Percentiles rank a stretch among this genome's conserved stretches.
Conservation (phyloP, 35 echinoderm and acorn worm species). For the Amphiura filiformis region DNA sequence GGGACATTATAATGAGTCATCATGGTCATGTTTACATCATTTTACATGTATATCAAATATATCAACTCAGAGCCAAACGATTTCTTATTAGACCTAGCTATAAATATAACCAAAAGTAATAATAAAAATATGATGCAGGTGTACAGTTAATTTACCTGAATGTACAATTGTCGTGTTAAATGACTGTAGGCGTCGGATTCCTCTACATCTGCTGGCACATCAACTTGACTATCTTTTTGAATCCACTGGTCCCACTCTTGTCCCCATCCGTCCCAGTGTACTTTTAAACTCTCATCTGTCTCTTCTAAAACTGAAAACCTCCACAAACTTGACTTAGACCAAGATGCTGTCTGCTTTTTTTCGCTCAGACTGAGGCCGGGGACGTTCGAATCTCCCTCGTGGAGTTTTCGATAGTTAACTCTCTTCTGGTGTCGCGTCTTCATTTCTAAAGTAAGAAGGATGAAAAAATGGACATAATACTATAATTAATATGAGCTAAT, state of each 20-base stretch:
- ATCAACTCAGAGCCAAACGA: no score
- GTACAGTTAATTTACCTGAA: neutral
- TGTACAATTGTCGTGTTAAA: neutral
- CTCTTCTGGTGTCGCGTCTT: neutral
- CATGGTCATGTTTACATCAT: no score
- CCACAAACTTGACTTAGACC: neutral
- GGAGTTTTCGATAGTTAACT: neutral
- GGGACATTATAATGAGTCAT: no score
- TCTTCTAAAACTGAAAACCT: neutral
- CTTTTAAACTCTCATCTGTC: neutral
- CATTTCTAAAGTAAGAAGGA: neutral
- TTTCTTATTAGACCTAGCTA: no score
- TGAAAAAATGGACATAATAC: no score
- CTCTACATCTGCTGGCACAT: neutral
- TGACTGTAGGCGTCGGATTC: neutral
- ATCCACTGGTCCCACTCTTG: neutral
- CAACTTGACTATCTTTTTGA: neutral
- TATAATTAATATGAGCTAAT: no score
- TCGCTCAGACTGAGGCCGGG: neutral
- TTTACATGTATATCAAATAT: no score
- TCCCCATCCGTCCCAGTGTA: neutral
- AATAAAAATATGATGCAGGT: no score
- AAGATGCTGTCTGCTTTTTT: neutral
- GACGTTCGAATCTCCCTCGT: neutral
- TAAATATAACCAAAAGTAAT: no score